These are phyloP conservation scores for Acromyrmex echinatior DNA, from an alignment of 1,140 invertebrate genomes.

Conservation along the genomic window DNA sequence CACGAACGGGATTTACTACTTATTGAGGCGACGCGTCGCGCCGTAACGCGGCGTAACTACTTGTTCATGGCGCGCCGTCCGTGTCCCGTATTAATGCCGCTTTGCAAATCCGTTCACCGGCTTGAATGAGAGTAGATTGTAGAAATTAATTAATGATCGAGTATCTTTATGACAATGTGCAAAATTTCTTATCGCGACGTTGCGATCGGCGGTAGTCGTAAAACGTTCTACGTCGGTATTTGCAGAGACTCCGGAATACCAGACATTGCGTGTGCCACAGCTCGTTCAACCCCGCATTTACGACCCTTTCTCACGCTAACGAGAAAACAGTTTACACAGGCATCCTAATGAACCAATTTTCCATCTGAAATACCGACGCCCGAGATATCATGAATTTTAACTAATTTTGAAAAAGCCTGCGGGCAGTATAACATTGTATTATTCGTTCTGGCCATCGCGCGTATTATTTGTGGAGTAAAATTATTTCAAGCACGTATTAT, in stretches of 20 bases:
- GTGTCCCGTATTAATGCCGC: not conserved
- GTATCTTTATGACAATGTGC: constrained; percentile 47
- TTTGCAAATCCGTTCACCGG: not conserved
- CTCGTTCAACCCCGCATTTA: constrained; percentile 76
- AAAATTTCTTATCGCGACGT: constrained; percentile 29
- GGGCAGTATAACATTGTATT: constrained; percentile 30
- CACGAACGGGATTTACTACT: constrained; percentile 35
- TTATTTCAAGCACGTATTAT: constrained; percentile 18
- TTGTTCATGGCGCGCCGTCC: not conserved
- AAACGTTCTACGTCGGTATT: constrained; percentile 21
- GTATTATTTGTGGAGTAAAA: constrained; percentile 37
- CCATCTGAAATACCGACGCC: constrained; percentile 33
- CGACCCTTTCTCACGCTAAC: constrained; percentile 73
- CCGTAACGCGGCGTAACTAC: constrained; percentile 26
- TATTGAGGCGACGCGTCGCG: constrained; percentile 29
- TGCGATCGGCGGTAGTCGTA: not conserved
- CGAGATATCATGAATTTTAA: constrained; percentile 45
- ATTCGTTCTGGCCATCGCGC: constrained; percentile 25
- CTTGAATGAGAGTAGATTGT: not conserved
- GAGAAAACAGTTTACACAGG: constrained; percentile 45
- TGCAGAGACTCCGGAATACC: constrained; percentile 50
- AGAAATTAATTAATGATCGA: constrained; percentile 47
- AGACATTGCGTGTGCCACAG: constrained; percentile 75
- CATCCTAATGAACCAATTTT: constrained; percentile 66
- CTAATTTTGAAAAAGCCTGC: constrained; percentile 20